A percentile compares a stretch with the other conserved stretches of the same genome.
Evolutionary conservation across 2,888 invertebrate genomes (phyloP).

Genomic region (Clitarchus hookeri): DNA sequence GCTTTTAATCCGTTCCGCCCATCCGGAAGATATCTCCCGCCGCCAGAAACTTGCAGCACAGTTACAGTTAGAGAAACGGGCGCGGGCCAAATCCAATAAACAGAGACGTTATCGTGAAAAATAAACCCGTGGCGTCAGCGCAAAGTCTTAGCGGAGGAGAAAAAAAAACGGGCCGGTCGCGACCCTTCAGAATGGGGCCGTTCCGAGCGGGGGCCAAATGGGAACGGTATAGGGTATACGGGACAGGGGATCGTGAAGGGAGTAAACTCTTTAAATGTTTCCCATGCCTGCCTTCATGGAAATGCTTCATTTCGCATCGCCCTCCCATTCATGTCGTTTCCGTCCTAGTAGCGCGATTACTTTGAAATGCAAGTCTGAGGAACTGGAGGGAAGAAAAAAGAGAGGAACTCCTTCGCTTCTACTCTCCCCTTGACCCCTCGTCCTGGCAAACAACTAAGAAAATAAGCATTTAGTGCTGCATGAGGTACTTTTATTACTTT

Average conservation of each 20-base stretch:
- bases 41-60: not conserved
- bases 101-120: constrained; percentile 26
- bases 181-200: not conserved
- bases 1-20: constrained; percentile 29
- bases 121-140: constrained; percentile 19
- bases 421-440: not conserved
- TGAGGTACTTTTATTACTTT: not conserved
- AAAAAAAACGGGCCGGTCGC: not conserved
- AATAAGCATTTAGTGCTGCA: not conserved
- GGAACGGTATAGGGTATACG: not conserved
- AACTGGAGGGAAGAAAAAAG: not conserved
- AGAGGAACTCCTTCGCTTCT: not conserved
- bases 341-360: not conserved
- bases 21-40: constrained; percentile 29
- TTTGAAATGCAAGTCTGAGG: not conserved
- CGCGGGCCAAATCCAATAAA: constrained; percentile 31
- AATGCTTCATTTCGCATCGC: constrained; percentile 14
- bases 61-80: constrained; percentile 23
- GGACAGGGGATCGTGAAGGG: not conserved
- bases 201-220: not conserved
- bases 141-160: not conserved
- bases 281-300: not conserved
- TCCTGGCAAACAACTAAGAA: not conserved
- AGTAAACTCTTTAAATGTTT: constrained; percentile 1
- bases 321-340: constrained; percentile 6